A percentile compares a stretch with the other conserved stretches of the same genome.
Conservation (phyloP, 2,888 invertebrate species). For the Chrysodeixis includens region DNA sequence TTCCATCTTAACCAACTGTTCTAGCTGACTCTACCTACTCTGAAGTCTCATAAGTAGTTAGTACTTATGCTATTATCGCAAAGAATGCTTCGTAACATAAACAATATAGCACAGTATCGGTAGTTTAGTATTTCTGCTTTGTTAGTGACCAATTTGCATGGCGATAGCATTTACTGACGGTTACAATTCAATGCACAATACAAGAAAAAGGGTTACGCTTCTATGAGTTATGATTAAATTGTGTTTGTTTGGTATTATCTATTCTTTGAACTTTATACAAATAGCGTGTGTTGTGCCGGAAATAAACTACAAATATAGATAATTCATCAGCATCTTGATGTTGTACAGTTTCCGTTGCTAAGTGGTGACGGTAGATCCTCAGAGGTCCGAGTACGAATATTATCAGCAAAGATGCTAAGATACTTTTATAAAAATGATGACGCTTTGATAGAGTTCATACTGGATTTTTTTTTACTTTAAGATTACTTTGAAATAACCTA, state of each 20-base stretch:
- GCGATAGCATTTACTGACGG: conserved; percentile 20
- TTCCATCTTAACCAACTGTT: no score
- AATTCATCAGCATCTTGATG: no score
- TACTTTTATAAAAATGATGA: no score
- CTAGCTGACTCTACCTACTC: background rate
- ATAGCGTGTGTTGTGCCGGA: no score
- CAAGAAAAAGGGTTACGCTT: background rate
- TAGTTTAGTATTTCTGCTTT: conserved; percentile 19
- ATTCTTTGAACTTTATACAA: background rate
- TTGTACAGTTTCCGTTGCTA: no score
- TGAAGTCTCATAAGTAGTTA: background rate
- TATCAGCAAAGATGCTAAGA: no score
- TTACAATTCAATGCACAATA: conserved; percentile 17
- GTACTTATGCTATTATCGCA: conserved; percentile 12
- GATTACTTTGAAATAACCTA: no score
- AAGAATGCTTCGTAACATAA: conserved; percentile 19
- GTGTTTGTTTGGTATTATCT: background rate
- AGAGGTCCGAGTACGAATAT: no score
- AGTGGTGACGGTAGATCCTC: no score
- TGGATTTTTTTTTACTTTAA: no score
- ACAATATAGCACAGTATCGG: conserved; percentile 3
- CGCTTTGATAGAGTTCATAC: no score
- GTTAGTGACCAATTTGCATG: conserved; percentile 25
- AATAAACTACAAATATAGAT: no score
- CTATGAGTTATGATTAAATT: background rate